A percentile compares a stretch with the other conserved stretches of the same genome.
Evolutionary conservation across 1,140 invertebrate genomes (phyloP).

Genomic region (Melanaphis sacchari): DNA sequence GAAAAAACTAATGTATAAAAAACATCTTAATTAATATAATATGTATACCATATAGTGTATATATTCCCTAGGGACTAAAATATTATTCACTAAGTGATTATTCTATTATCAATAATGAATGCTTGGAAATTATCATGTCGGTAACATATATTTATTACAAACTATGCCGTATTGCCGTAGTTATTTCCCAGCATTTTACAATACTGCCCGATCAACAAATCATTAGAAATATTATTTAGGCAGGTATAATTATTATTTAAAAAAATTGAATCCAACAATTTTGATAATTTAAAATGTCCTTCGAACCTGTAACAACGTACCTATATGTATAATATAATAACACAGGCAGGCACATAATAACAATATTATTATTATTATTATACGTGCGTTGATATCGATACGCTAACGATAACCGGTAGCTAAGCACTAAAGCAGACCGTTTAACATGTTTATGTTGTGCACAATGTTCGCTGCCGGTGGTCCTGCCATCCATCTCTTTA

Average conservation of each 20-base stretch:
- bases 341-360: neutral
- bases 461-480: constrained; percentile 56
- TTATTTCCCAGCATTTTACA: neutral
- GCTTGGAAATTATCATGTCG: neutral
- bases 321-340: neutral
- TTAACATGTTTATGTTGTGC: constrained; percentile 50
- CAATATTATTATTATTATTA: neutral
- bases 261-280: neutral
- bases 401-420: constrained; percentile 43
- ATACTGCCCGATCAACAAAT: neutral
- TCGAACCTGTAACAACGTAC: neutral
- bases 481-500: constrained; percentile 53
- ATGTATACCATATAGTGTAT: neutral
- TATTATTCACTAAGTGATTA: neutral
- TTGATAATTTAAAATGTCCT: constrained; percentile 13
- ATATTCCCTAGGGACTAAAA: neutral
- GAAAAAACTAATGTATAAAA: neutral
- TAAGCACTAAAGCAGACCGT: constrained; percentile 34
- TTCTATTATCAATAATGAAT: neutral
- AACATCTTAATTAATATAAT: neutral
- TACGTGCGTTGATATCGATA: neutral
- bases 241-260: neutral
- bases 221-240: neutral
- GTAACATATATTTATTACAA: neutral
- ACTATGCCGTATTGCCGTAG: neutral